A percentile compares a stretch with the other conserved stretches of the same genome.
Evolutionary conservation across 2,797 vertebrate genomes (phyloP).

Genomic region (Anguilla pacifica): DNA sequence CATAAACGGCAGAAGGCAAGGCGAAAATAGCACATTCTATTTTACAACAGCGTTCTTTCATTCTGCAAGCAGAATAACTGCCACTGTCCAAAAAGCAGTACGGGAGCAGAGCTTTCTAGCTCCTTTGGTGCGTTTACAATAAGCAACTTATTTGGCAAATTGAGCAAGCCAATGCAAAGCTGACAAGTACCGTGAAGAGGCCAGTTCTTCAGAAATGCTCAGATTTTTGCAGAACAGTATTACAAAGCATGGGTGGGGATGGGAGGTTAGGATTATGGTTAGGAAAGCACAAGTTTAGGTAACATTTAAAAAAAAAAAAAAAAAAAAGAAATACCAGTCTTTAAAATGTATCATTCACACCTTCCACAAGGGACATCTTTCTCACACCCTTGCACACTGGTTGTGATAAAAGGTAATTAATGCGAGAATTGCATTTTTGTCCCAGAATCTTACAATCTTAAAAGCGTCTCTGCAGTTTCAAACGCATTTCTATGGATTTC

Average conservation of each 20-base stretch:
- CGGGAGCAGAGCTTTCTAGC: not conserved
- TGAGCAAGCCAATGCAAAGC: not conserved
- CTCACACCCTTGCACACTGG: not conserved
- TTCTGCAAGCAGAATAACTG: not conserved
- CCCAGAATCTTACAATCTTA: not conserved
- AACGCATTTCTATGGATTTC: not conserved
- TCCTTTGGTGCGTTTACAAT: constrained; percentile 7
- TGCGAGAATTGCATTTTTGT: not conserved
- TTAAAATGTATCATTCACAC: not conserved
- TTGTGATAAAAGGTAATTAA: not conserved
- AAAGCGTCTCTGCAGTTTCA: not conserved
- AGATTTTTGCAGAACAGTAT: not conserved
- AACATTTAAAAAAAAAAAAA: not conserved
- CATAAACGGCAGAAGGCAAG: not conserved
- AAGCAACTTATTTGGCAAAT: not conserved
- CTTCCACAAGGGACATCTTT: too few relatives aligned
- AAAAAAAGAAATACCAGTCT: not conserved
- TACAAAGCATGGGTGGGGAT: not conserved
- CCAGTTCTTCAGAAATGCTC: constrained; percentile 1
- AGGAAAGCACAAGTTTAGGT: not conserved
- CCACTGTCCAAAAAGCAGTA: not conserved
- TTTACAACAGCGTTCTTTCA: not conserved
- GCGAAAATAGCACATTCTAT: not conserved
- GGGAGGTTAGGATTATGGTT: not conserved
- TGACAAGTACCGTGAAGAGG: not conserved